Base-by-base conservation (phyloP, 2,888 invertebrate species). In the Ceramica pisi region DNA sequence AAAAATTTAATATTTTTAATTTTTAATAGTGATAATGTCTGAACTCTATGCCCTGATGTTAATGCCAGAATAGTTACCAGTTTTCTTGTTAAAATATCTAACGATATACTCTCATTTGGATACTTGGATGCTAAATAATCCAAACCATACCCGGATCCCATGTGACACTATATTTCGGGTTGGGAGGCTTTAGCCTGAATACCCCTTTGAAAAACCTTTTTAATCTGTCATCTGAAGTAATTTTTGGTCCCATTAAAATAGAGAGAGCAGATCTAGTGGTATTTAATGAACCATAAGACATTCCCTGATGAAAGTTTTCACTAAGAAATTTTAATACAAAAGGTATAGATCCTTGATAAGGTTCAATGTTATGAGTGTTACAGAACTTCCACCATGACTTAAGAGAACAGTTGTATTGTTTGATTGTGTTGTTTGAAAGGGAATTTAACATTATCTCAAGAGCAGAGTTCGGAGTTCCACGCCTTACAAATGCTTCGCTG, bases 341-440 rank as follows among this genome's bases (percentile, higher is more conserved):
- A 31, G 55, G 31, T 19, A 55, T n/a, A 9, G 31, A 55, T 31
- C 55, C 55, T 31, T 35, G 31, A 35, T 56, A 56, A 12, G 56
- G 56, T 12, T 56, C 31, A n/a, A 12, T 35, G 2, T 35, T 35
- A 19, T 55, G 19, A 31, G 31, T 55, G 31, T 55, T n/a, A n/a
- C n/a, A n/a, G 35, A 56, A 56, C 12, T 56, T n/a, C n/a, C 56
- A 35, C n/a, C n/a, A n/a, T n/a, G n/a, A n/a, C n/a, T n/a, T n/a
- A n/a, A n/a, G n/a, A n/a, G n/a, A n/a, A n/a, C n/a, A n/a, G 56
- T 56, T 56, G 19, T 56, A 56, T 35, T 56, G 56, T n/a, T 56
- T 35, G 55, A 35, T 31, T 35, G n/a, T 31, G 31, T 56, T 56
- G 31, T 31, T 41, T n/a, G n/a, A n/a, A 41, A n/a, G n/a, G n/a